Base-by-base conservation (phyloP, 2,113 vertebrate genomes). In the Eublepharis macularius region DNA sequence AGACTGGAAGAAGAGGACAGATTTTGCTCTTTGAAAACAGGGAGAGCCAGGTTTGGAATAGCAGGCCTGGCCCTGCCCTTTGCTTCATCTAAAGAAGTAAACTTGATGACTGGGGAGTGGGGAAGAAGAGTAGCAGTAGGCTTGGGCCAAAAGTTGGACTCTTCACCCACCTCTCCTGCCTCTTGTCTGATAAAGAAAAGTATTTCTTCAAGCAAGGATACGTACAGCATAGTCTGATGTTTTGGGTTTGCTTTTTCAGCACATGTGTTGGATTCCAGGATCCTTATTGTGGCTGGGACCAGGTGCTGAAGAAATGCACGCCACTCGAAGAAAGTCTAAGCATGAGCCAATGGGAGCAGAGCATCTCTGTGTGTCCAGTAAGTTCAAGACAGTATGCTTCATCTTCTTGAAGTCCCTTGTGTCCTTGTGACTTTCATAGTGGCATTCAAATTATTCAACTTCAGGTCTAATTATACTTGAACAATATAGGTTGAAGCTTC, bases 261-360 rank as follows among this genome's bases (percentile, higher is more conserved):
- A 92, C 98, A 34, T 99, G 98, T 86, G 96, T 98, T 36, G 98
- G 98, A 79, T 98, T 98, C 80, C 97, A 98, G 85, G 98, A 99
- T 93, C 98, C 98, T 0, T 99, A 99, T 74, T 99, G 98, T 73
- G 98, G 98, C 82, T 99, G 98, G 98, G 98, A 99, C 77, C 77
- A 97, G 92, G 94, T 98, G 84, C 95, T 98, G 93, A 98, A 98
- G 96, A 98, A 98, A 80, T 99, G 98, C 84, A 98, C 98, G 7
- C 98, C 98, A 0, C 95, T 99, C 87, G 98, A 99, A 94, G 97
- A 98, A 88, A 99, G 98, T 82, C 95, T 98, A 88, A 97, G 97
- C 91, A 99, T 99, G 98, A 98, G 96, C 68, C 98, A 98, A 82
- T 99, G 98, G 98, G 98, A 99, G 84, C 98, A 99, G 93, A 98